Evolutionary conservation across 2,113 vertebrate genomes (phyloP).

Genomic region (Zapornia atra): DNA sequence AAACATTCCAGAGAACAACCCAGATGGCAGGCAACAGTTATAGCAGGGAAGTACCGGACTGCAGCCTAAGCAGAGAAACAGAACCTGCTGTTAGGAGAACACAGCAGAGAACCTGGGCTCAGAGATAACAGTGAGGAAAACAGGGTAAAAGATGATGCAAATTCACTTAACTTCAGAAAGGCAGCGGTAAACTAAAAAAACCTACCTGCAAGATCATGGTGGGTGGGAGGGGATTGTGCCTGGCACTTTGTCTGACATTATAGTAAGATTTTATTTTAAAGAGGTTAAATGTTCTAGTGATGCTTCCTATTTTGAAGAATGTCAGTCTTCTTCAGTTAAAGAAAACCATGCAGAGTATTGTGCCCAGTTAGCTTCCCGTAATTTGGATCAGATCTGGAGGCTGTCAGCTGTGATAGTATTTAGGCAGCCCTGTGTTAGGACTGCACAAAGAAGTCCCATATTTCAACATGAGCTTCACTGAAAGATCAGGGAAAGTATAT

Average conservation of each 20-base stretch:
- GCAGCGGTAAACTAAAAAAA: neutral
- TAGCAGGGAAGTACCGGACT: neutral
- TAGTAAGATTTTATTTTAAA: neutral
- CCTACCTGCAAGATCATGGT: neutral
- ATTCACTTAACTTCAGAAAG: neutral
- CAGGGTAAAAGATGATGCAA: neutral
- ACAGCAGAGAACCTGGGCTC: neutral
- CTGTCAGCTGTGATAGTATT: neutral
- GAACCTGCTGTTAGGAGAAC: neutral
- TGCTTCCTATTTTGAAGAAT: neutral
- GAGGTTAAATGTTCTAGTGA: neutral
- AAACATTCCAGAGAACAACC: neutral
- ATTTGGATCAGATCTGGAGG: neutral
- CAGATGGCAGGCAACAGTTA: neutral
- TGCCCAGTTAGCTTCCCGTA: neutral
- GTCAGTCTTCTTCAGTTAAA: neutral
- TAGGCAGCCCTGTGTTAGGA: neutral
- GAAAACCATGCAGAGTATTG: neutral
- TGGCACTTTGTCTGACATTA: neutral
- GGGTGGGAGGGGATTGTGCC: neutral
- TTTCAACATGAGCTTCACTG: neutral
- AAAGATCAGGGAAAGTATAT: neutral
- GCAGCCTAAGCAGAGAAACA: neutral
- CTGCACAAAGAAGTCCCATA: neutral
- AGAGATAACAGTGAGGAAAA: neutral